phyloP scores from a whole-genome alignment of 2,113 vertebrate genomes.

The Solea solea region DNA sequence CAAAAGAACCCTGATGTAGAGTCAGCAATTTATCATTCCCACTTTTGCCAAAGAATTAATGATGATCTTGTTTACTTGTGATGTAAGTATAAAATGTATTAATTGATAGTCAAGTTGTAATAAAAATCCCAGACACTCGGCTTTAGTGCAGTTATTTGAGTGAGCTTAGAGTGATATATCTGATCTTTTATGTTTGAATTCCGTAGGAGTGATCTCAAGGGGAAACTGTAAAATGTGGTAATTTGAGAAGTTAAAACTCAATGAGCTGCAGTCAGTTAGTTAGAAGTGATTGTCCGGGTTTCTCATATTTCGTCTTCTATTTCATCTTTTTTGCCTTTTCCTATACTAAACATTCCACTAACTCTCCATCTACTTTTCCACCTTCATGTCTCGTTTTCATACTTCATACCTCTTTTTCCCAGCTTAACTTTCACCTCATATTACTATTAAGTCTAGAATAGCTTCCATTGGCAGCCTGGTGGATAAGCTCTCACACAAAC shows the following conservation, averaged over 20 bases:
- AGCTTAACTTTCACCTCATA: constrained; percentile 55
- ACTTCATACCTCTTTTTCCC: constrained; percentile 35
- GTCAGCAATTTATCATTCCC: neutral
- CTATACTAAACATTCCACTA: constrained; percentile 48
- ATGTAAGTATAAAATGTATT: too few relatives aligned
- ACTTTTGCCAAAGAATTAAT: neutral
- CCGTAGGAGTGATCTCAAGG: constrained; percentile 13
- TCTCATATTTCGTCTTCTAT: constrained; percentile 44
- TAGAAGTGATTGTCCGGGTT: constrained; percentile 36
- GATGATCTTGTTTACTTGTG: neutral
- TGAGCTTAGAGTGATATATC: neutral
- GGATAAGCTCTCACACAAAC: constrained; percentile 50
- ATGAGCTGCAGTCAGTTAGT: constrained; percentile 11
- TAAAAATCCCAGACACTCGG: neutral
- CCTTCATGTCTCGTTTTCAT: constrained; percentile 50
- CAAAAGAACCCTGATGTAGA: neutral
- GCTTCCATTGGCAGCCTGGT: constrained; percentile 55
- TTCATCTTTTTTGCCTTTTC: constrained; percentile 34
- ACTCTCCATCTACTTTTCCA: constrained; percentile 58
- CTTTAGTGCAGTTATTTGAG: neutral
- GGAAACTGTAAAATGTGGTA: constrained; percentile 32
- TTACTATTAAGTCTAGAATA: constrained; percentile 57
- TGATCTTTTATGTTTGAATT: constrained; percentile 14
- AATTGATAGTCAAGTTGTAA: neutral
- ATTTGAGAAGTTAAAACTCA: constrained; percentile 22